Conservation (phyloP, 1,140 invertebrate species). For the Varroa destructor region DNA sequence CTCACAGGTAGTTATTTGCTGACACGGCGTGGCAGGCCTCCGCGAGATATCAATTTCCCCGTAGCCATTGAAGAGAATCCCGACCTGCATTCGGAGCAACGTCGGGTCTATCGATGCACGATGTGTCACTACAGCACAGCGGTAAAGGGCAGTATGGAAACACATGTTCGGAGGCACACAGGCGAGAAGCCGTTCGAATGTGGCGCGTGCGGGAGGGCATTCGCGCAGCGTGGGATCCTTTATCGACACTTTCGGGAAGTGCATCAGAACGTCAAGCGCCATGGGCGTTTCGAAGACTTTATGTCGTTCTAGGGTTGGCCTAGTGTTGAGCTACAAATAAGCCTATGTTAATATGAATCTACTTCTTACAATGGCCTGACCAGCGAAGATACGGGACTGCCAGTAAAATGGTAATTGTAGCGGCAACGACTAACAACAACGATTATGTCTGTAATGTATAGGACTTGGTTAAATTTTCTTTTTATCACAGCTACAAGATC, state of each 20-base stretch:
- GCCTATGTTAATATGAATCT: no score
- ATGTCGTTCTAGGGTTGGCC: no score
- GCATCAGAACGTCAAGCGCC: slow-evolving; percentile 21
- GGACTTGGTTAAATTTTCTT: no score
- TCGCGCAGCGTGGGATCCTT: slow-evolving; percentile 30
- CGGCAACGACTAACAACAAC: no score
- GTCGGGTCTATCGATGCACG: slow-evolving; percentile 8
- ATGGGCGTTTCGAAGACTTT: slow-evolving; percentile 2
- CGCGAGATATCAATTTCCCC: slow-evolving; percentile 25
- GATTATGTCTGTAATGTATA: no score
- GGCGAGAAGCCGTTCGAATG: slow-evolving; percentile 42
- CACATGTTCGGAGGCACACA: slow-evolving; percentile 42
- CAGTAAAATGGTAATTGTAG: no score
- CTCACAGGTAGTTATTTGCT: no score
- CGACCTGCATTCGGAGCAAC: slow-evolving; percentile 7
- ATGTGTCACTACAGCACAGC: neutral
- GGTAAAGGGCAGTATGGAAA: slow-evolving; percentile 40
- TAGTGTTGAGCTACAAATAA: no score
- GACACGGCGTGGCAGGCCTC: slow-evolving; percentile 2
- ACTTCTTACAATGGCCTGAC: no score
- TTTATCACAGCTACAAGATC: no score
- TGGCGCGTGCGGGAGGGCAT: slow-evolving; percentile 38
- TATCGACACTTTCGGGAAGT: slow-evolving; percentile 22
- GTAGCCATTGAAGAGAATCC: slow-evolving; percentile 12
- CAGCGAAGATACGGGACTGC: no score